These are phyloP conservation scores for Amiota mariae DNA, from an alignment of 2,888 invertebrate genomes.

Conservation along the genomic window DNA sequence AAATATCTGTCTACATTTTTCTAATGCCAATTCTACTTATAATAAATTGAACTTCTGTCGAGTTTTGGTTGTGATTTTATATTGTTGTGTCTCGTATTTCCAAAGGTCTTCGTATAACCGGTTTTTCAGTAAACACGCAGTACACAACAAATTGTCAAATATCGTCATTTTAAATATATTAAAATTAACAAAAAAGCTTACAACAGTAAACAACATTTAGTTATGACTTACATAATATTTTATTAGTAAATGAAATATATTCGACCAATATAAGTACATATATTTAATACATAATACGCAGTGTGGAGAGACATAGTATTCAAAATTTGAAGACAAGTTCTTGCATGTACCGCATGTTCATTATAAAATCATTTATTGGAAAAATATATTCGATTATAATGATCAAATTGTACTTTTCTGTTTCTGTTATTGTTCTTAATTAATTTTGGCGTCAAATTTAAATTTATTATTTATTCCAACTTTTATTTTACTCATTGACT, in stretches of 20 bases:
- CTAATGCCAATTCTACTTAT: constrained; percentile 35
- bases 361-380: constrained; percentile 12
- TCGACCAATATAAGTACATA: too few relatives aligned
- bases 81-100: constrained; percentile 36
- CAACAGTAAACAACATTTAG: too few relatives aligned
- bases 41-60: constrained; percentile 25
- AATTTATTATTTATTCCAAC: neutral
- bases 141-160: constrained; percentile 20
- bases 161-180: constrained; percentile 3
- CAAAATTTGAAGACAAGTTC: too few relatives aligned
- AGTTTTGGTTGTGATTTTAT: constrained; percentile 29
- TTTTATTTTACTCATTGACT: neutral
- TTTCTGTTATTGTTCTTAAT: constrained; percentile 6
- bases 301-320: too few relatives aligned
- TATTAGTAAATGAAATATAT: too few relatives aligned
- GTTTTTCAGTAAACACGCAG: constrained; percentile 42
- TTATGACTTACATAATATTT: too few relatives aligned
- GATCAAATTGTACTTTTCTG: neutral
- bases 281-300: too few relatives aligned
- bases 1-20: constrained; percentile 42
- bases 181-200: constrained; percentile 4
- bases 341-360: neutral
- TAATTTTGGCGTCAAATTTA: constrained; percentile 10
- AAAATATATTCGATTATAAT: neutral
- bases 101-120: constrained; percentile 61